Evolutionary conservation across 1,140 invertebrate genomes (phyloP).

Genomic region (Aphaenogaster ashmeadi): DNA sequence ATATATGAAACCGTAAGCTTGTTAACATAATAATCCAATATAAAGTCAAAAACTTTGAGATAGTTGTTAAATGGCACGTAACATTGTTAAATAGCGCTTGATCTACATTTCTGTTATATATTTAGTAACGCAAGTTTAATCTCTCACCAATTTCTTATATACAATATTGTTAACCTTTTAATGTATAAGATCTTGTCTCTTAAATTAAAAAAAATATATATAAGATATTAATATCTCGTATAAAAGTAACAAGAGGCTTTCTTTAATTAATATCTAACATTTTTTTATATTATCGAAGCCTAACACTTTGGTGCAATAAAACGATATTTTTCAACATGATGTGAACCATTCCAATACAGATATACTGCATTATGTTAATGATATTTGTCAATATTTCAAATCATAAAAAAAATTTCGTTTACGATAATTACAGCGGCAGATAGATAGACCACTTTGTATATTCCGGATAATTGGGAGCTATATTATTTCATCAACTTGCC

Average conservation of each 20-base stretch:
- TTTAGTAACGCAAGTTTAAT: background rate
- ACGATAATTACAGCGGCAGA: background rate
- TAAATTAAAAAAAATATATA: background rate
- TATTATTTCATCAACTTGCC: conserved; percentile 12
- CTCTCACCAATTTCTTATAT: background rate
- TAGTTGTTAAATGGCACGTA: background rate
- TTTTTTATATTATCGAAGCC: background rate
- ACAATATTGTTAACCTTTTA: background rate
- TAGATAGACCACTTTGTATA: background rate
- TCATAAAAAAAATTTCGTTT: background rate
- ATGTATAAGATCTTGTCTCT: background rate
- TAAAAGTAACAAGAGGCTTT: background rate
- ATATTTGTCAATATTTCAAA: background rate
- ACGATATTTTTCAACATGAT: too few species aligned
- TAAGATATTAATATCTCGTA: background rate
- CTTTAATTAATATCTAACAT: background rate
- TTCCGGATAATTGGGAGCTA: background rate
- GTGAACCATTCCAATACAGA: background rate
- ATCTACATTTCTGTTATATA: background rate
- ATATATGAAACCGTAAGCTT: background rate
- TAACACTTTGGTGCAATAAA: background rate
- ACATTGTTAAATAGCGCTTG: background rate
- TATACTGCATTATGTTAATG: background rate
- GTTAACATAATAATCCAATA: background rate
- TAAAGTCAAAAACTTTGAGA: background rate